Percentiles rank a stretch among this genome's conserved stretches.
phyloP scores from a whole-genome alignment of 64 coral and sea anemone genomes.

The Platygyra sinensis region DNA sequence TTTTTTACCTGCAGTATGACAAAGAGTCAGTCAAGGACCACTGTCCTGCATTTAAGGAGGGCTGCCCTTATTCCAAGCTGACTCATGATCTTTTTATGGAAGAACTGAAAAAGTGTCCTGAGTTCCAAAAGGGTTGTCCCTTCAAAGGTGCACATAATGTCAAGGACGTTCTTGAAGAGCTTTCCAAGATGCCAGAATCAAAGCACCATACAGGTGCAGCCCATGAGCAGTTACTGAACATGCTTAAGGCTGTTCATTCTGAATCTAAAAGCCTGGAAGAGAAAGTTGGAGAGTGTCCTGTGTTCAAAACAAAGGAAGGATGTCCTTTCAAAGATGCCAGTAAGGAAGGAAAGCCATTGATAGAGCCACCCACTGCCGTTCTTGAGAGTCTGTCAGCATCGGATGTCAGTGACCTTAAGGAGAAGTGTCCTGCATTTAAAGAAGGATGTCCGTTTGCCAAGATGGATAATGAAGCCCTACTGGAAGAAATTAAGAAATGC shows the following conservation, averaged over 20 bases:
- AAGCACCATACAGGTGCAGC: conserved; percentile 63
- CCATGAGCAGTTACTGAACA: conserved; percentile 63
- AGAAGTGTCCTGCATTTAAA: conserved; percentile 75
- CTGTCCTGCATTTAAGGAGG: conserved; percentile 92
- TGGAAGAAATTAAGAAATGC: conserved; percentile 65
- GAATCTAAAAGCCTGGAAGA: conserved; percentile 67
- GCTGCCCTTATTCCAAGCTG: conserved; percentile 84
- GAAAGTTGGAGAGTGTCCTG: conserved; percentile 71
- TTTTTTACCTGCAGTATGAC: not conserved
- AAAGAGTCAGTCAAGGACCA: conserved; percentile 59
- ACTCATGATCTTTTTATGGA: conserved; percentile 59
- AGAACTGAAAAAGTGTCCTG: conserved; percentile 86
- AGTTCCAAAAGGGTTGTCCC: conserved; percentile 89
- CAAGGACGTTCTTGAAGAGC: conserved; percentile 57
- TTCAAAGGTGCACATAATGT: conserved; percentile 79
- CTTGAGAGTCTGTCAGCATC: conserved; percentile 25
- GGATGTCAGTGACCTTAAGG: conserved; percentile 53
- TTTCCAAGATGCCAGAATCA: conserved; percentile 74
- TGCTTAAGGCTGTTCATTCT: conserved; percentile 62
- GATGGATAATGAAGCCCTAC: conserved; percentile 48
- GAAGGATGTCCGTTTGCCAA: conserved; percentile 72
- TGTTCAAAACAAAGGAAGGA: conserved; percentile 60
- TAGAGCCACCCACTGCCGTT: conserved; percentile 59
- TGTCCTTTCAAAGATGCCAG: conserved; percentile 78
- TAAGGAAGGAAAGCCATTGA: conserved; percentile 66